phyloP scores from a whole-genome alignment of 2,888 invertebrate species.

The Drosophila cracens region DNA sequence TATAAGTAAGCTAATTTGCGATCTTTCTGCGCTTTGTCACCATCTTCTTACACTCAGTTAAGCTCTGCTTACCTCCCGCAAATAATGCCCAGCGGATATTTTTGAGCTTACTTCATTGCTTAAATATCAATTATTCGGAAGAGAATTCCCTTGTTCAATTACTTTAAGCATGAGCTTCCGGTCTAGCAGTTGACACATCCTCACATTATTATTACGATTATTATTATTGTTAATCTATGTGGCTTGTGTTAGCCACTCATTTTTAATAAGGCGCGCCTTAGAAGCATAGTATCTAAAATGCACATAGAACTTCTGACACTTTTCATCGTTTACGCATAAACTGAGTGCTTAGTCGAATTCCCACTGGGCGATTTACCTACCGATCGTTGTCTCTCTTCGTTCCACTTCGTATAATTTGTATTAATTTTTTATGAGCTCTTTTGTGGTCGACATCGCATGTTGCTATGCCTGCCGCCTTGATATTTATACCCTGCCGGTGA shows the following conservation, averaged over 20 bases:
- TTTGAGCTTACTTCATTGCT: background rate
- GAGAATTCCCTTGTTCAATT: background rate
- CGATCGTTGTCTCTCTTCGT: conserved; percentile 26
- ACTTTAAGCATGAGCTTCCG: background rate
- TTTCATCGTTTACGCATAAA: background rate
- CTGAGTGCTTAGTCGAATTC: background rate
- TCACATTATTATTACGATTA: background rate
- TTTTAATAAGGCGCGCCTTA: no score
- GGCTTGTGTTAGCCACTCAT: background rate
- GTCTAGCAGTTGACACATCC: background rate
- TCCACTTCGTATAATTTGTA: conserved; percentile 66
- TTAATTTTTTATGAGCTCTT: conserved; percentile 74
- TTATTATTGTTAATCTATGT: background rate
- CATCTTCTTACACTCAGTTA: conserved; percentile 12
- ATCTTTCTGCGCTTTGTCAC: conserved; percentile 34
- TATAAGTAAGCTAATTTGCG: conserved; percentile 13
- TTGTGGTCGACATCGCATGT: conserved; percentile 53
- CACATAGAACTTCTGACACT: background rate
- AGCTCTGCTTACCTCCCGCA: conserved; percentile 42
- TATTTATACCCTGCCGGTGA: background rate
- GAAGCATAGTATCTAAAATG: background rate
- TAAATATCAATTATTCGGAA: background rate
- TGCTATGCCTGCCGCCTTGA: conserved; percentile 4
- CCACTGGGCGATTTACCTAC: conserved; percentile 9
- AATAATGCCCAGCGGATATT: background rate